Evolutionary conservation across 1,140 invertebrate genomes (phyloP).

Genomic region (Drosophila elegans): DNA sequence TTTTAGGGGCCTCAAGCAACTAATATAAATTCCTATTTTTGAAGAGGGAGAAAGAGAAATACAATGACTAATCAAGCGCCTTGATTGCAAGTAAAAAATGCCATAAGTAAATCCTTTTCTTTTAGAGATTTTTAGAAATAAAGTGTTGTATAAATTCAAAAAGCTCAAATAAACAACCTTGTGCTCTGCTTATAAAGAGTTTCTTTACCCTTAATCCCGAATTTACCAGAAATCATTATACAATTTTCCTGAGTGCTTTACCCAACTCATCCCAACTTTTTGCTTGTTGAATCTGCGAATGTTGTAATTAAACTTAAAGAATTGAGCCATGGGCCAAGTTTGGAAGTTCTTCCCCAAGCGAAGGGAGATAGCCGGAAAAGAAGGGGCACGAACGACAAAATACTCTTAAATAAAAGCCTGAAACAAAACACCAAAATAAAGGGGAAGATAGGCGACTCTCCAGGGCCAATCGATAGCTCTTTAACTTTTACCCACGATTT

Average conservation of each 20-base stretch:
- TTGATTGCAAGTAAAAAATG: too few relatives aligned
- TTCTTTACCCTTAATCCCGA: background rate
- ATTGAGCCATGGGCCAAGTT: slow-evolving; percentile 63
- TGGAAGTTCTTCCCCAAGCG: slow-evolving; percentile 19
- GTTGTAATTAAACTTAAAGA: slow-evolving; percentile 80
- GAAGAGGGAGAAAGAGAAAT: too few relatives aligned
- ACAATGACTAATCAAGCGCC: too few relatives aligned
- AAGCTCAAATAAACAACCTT: too few relatives aligned
- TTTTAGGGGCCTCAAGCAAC: too few relatives aligned
- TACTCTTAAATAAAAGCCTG: slow-evolving; percentile 42
- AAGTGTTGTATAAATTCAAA: too few relatives aligned
- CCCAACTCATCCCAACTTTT: background rate
- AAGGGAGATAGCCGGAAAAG: slow-evolving; percentile 24
- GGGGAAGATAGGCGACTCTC: slow-evolving; percentile 4
- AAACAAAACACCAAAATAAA: slow-evolving; percentile 26
- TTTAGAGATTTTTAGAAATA: too few relatives aligned
- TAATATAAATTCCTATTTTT: too few relatives aligned
- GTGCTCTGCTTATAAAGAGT: too few relatives aligned
- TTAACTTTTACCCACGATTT: slow-evolving; percentile 65
- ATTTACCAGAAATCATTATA: slow-evolving; percentile 1
- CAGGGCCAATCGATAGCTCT: slow-evolving; percentile 71
- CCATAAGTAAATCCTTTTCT: too few relatives aligned
- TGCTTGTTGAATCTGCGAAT: slow-evolving; percentile 14
- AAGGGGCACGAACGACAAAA: slow-evolving; percentile 17
- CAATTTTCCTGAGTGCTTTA: slow-evolving; percentile 13